These are phyloP conservation scores for Gymnogyps californianus DNA, from an alignment of 2,113 vertebrate species.

Conservation along the genomic window DNA sequence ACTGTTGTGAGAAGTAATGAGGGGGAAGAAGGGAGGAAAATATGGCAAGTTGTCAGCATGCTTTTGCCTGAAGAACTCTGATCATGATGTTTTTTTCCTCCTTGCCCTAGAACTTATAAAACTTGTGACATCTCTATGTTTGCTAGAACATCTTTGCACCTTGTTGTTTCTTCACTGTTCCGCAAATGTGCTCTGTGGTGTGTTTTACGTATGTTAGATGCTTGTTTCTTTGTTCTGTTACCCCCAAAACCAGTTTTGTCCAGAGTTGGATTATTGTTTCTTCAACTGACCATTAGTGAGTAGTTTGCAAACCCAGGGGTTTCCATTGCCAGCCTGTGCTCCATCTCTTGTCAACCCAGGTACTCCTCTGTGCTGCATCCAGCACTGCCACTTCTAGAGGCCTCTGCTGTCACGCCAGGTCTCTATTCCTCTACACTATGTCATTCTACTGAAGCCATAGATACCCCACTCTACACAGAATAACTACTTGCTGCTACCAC, in stretches of 20 bases:
- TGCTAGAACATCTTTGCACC: neutral
- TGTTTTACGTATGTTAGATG: neutral
- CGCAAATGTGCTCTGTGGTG: neutral
- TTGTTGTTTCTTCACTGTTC: neutral
- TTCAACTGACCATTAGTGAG: neutral
- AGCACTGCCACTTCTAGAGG: neutral
- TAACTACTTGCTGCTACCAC: neutral
- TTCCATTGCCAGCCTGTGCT: neutral
- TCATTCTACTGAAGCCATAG: neutral
- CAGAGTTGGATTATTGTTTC: neutral
- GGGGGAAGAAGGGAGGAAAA: neutral
- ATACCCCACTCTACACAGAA: neutral
- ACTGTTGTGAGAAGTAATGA: neutral
- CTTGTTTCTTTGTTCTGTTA: neutral
- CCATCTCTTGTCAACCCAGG: neutral
- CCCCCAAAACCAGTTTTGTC: neutral
- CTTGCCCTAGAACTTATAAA: neutral
- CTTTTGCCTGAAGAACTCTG: neutral
- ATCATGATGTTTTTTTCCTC: neutral
- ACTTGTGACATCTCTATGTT: neutral
- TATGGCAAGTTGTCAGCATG: neutral
- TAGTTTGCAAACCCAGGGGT: neutral
- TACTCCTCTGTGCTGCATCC: neutral
- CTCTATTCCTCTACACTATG: fast-evolving
- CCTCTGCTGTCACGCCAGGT: neutral